These are phyloP conservation scores for Brachionus asplanchnoidis DNA, from an alignment of 1,140 invertebrate genomes.

Conservation along the genomic window DNA sequence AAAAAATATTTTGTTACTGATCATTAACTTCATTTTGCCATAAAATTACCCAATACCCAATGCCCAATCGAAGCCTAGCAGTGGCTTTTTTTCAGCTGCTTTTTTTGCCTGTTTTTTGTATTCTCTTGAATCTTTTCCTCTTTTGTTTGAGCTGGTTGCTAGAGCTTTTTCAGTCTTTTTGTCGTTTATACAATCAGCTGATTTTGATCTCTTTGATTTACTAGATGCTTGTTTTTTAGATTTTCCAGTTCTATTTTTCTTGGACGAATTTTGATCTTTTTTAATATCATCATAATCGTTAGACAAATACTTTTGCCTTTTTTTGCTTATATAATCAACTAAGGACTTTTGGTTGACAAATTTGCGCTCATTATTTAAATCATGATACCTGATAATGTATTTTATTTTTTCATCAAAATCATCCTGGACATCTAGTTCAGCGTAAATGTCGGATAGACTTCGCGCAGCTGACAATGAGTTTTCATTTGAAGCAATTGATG, in stretches of 20 bases:
- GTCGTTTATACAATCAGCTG: not conserved
- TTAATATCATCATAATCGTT: not conserved
- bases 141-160: not conserved
- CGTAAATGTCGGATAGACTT: constrained; percentile 10
- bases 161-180: not conserved
- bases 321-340: constrained; percentile 8
- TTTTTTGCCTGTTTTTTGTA: constrained; percentile 26
- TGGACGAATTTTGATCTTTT: not conserved
- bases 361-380: not conserved
- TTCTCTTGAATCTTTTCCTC: not conserved
- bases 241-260: not conserved
- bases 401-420: constrained; percentile 16
- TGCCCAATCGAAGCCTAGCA: constrained; percentile 28
- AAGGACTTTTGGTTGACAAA: not conserved
- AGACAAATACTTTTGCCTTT: constrained; percentile 15
- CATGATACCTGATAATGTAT: constrained; percentile 9
- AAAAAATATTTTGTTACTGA: not conserved
- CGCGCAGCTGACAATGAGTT: not conserved
- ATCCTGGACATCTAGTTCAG: not conserved
- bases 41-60: not conserved
- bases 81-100: not conserved
- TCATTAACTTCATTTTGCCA: not conserved
- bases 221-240: not conserved
- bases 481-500: not conserved
- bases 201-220: not conserved